Evolutionary conservation across 2,888 invertebrate genomes (phyloP).

Genomic region (Dryobotodes eremita): DNA sequence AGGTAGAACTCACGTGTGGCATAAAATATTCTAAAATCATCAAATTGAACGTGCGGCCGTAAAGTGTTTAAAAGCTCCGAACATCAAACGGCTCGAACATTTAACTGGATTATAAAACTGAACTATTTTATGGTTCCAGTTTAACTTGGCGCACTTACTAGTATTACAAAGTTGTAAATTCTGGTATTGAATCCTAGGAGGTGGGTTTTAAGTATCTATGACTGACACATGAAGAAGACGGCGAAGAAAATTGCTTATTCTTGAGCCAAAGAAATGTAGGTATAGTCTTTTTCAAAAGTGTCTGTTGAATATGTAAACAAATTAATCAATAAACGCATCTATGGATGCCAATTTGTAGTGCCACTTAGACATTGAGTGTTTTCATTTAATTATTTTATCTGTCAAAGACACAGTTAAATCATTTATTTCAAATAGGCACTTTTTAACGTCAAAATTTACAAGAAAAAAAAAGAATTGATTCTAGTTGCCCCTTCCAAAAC

Average conservation of each 20-base stretch:
- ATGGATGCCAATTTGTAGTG: neutral
- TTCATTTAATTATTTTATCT: too few relatives aligned
- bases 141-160: constrained; percentile 55
- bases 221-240: neutral
- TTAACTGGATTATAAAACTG: constrained; percentile 71
- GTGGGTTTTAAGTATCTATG: constrained; percentile 15
- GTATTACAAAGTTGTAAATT: constrained; percentile 62
- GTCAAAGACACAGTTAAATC: too few relatives aligned
- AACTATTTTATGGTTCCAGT: constrained; percentile 67
- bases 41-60: constrained; percentile 37
- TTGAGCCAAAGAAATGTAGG: too few relatives aligned
- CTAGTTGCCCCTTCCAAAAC: too few relatives aligned
- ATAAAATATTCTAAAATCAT: constrained; percentile 57
- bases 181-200: constrained; percentile 40
- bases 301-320: neutral
- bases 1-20: constrained; percentile 27
- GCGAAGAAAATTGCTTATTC: neutral
- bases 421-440: too few relatives aligned
- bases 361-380: neutral
- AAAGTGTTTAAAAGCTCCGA: constrained; percentile 53
- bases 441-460: too few relatives aligned
- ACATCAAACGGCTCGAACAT: constrained; percentile 64
- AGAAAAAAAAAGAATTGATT: too few relatives aligned
- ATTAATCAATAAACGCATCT: neutral
- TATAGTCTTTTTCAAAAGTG: neutral